These are phyloP conservation scores for Tanypteryx hageni DNA, from an alignment of 2,888 invertebrate genomes.

Conservation along the genomic window DNA sequence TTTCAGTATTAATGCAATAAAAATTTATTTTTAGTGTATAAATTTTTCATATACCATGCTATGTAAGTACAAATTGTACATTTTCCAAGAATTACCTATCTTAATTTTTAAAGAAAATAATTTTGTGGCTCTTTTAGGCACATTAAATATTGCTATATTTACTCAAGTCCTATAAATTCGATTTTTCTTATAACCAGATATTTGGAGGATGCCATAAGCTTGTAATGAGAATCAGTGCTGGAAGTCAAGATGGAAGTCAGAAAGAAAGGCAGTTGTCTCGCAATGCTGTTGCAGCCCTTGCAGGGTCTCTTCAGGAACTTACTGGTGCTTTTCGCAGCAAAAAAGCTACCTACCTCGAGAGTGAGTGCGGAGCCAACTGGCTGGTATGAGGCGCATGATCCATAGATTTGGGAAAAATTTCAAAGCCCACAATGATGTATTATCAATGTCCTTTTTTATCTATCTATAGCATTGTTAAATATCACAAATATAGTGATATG, in stretches of 20 bases:
- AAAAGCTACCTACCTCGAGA: conserved; percentile 91
- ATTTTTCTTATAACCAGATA: conserved; percentile 73
- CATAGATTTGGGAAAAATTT: conserved; percentile 16
- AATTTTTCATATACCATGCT: neutral
- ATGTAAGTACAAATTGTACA: neutral
- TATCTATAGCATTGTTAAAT: neutral
- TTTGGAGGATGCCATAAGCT: conserved; percentile 77
- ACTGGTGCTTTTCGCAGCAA: conserved; percentile 89
- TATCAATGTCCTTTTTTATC: too few species aligned
- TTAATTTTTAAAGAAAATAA: neutral
- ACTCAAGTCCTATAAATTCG: conserved; percentile 16
- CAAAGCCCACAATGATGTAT: too few species aligned
- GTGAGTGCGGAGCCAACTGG: conserved; percentile 73
- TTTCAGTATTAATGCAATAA: too few species aligned
- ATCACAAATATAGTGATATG: too few species aligned
- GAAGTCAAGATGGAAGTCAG: conserved; percentile 72
- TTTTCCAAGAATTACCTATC: neutral
- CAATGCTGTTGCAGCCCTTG: conserved; percentile 91
- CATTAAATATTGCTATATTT: neutral
- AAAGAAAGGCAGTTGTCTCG: conserved; percentile 87
- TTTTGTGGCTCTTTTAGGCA: too few species aligned
- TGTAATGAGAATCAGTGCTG: conserved; percentile 78
- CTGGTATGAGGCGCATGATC: conserved; percentile 53
- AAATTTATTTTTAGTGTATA: neutral
- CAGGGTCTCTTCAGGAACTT: conserved; percentile 91